Conservation (phyloP, 2,113 vertebrate species). For the Hemicordylus capensis region DNA sequence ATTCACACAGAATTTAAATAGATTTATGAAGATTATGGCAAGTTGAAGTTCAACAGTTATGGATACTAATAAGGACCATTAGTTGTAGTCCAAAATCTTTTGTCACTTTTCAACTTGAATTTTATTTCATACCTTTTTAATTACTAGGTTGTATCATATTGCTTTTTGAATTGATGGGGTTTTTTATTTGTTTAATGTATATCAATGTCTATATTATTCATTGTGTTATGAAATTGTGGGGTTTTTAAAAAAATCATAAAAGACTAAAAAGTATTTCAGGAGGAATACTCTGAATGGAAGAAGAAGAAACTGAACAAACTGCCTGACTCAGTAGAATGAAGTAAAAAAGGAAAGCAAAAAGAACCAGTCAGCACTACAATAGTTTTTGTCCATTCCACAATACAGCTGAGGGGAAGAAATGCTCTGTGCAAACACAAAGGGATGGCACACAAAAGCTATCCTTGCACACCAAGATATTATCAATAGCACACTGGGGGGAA, state of each 20-base stretch:
- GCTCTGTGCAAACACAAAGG: constrained; percentile 4
- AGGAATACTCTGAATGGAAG: not conserved
- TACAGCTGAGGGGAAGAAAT: constrained; percentile 3
- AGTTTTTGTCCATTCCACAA: constrained; percentile 15
- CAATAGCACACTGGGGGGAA: not conserved
- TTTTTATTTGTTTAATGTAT: not conserved
- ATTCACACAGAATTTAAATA: not conserved
- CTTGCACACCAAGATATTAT: constrained; percentile 15
- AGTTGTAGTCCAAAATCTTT: not conserved
- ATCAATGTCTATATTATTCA: not conserved
- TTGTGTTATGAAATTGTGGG: not conserved
- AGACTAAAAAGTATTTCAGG: not conserved
- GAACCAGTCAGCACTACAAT: constrained; percentile 12
- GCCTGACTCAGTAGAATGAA: constrained; percentile 4
- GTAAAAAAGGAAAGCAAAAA: not conserved
- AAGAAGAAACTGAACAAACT: not conserved
- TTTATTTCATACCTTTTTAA: not conserved
- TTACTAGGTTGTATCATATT: not conserved
- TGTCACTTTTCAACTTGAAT: not conserved
- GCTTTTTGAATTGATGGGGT: not conserved
- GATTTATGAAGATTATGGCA: not conserved
- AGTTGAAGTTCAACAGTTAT: not conserved
- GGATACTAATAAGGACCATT: not conserved
- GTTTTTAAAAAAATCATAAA: not conserved
- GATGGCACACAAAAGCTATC: constrained; percentile 2